phyloP scores from a whole-genome alignment of 2,113 vertebrate species.

The Lota lota region DNA sequence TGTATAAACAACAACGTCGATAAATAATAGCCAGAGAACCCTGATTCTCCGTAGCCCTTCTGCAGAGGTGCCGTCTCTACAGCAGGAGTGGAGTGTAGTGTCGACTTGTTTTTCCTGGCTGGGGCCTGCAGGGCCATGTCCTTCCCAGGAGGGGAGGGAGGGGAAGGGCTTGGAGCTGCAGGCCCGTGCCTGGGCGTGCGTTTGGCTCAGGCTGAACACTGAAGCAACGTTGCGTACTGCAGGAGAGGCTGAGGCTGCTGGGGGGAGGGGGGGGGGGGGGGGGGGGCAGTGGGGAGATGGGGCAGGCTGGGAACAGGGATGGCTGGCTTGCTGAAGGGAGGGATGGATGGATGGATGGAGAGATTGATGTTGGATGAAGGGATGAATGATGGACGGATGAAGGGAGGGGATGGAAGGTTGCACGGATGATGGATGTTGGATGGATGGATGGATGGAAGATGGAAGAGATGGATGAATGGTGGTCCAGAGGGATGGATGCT shows the following conservation, averaged over 20 bases:
- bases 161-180: too few species aligned
- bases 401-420: neutral
- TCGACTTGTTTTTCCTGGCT: slow-evolving; percentile 36
- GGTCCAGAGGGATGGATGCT: too few species aligned
- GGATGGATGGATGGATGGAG: too few species aligned
- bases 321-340: slow-evolving; percentile 43
- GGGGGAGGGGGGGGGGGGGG: slow-evolving; percentile 37
- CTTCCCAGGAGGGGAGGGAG: slow-evolving; percentile 12
- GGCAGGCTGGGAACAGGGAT: slow-evolving; percentile 27
- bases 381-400: slow-evolving; percentile 9
- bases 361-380: slow-evolving; percentile 36
- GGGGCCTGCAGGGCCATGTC: slow-evolving; percentile 46
- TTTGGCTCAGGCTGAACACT: slow-evolving; percentile 50
- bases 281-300: slow-evolving; percentile 9
- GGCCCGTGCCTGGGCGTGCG: neutral
- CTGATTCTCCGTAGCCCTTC: too few species aligned
- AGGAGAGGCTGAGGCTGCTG: slow-evolving; percentile 62
- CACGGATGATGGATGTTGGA: too few species aligned
- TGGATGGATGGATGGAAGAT: too few species aligned
- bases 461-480: too few species aligned
- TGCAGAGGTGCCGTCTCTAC: neutral
- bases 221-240: slow-evolving; percentile 58
- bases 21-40: neutral
- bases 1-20: too few species aligned
- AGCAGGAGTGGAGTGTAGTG: slow-evolving; percentile 28